Conservation (phyloP, 1,140 invertebrate genomes). For the Temnothorax nylanderi region DNA sequence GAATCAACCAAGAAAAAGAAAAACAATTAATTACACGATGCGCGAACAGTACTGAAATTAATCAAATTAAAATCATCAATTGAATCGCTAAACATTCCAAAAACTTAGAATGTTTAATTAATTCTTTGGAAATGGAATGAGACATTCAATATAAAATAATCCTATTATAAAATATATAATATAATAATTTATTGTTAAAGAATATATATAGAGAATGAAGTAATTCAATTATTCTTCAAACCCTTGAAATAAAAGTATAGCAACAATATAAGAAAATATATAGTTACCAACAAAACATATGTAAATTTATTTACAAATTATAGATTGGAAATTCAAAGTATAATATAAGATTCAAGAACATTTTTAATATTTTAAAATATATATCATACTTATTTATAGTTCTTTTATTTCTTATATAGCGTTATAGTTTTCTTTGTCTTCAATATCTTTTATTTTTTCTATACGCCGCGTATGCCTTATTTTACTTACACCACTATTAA, state of each 20-base stretch:
- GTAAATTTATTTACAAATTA: background rate
- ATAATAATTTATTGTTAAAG: slow-evolving; percentile 35
- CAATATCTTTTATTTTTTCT: background rate
- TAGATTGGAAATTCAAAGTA: background rate
- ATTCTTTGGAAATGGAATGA: background rate
- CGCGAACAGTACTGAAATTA: background rate
- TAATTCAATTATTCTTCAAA: slow-evolving; percentile 21
- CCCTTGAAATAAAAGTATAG: background rate
- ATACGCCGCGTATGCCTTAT: background rate
- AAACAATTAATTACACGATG: background rate
- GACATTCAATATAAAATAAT: background rate
- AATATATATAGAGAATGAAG: background rate
- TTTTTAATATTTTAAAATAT: too few relatives aligned
- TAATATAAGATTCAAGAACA: too few relatives aligned
- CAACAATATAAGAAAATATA: background rate
- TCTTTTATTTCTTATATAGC: background rate
- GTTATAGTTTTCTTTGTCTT: background rate
- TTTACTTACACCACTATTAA: background rate
- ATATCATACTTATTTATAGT: too few relatives aligned
- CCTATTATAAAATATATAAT: background rate
- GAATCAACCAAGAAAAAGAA: background rate
- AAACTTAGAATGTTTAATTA: background rate
- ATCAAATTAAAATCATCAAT: background rate
- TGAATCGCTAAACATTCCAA: background rate
- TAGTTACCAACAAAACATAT: background rate